phyloP scores from a whole-genome alignment of 2,888 invertebrate genomes.

The Patella pellucida region DNA sequence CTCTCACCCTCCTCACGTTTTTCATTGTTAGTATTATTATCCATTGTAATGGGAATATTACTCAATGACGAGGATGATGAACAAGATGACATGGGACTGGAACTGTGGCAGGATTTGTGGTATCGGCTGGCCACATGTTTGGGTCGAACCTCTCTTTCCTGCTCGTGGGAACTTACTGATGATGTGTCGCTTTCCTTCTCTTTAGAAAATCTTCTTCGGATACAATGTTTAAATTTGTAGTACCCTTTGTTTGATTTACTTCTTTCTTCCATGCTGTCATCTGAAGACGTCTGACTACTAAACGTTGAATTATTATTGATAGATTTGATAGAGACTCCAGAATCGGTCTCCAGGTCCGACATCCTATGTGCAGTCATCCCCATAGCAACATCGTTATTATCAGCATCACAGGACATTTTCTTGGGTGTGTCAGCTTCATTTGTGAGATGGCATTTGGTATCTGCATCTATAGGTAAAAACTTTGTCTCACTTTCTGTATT shows the following conservation, averaged over 20 bases:
- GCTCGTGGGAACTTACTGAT: constrained; percentile 40
- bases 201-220: constrained; percentile 85
- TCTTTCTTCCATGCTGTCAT: background rate
- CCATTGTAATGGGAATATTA: background rate
- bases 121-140: constrained; percentile 1
- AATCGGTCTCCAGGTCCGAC: background rate
- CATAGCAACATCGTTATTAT: background rate
- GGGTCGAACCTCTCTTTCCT: constrained; percentile 29
- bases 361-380: background rate
- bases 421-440: background rate
- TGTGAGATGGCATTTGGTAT: background rate
- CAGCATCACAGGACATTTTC: background rate
- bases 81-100: constrained; percentile 30
- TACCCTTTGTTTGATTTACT: constrained; percentile 22
- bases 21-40: constrained; percentile 28
- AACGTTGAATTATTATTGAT: background rate
- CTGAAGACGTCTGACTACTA: background rate
- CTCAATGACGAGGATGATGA: constrained; percentile 33
- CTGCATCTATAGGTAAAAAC: no score
- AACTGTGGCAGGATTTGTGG: background rate
- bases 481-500: no score
- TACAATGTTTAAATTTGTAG: constrained; percentile 95
- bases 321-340: background rate
- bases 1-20: background rate
- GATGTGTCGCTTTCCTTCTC: constrained; percentile 54